Evolutionary conservation across 2,888 invertebrate genomes (phyloP), one percentile per base, ranked within the genome.

Genomic region (Leucophora obtusa): DNA sequence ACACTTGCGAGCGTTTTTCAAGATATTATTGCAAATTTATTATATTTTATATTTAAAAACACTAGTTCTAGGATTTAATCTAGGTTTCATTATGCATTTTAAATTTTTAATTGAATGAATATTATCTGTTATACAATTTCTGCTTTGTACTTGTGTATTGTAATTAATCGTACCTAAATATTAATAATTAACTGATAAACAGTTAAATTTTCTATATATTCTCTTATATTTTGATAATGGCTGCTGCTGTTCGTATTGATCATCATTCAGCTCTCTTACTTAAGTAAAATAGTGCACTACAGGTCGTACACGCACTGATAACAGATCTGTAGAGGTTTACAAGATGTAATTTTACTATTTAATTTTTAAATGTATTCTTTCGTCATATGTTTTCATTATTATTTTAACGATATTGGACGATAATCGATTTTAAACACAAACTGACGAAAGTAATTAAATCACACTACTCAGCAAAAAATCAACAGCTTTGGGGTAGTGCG

Each of bases 251-350:
- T 28, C 7, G 28, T 28, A 38, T 14, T 38, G 43, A 18, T 59
- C 18, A 14, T 2, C 43, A 21, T 43, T 47, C 21, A 53, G 43
- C 54, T 60, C 33, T 53, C 60, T 10, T 33, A 63, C 18, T 51
- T 54, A 35, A 66, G 24, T n/a, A 24, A 14, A 50, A 18, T 33
- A 66, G 47, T 70, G 33, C 58, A 58, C 66, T 66, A 33, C n/a
- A 60, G 80, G 72, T 81, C 76, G 76, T 65, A 65, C 50, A 77
- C 70, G 73, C 81, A 81, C 73, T 73, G 81, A 81, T 81, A 81
- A 81, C 62, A 70, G 53, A 73, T 70, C 60, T 47, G 10, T 65
- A 14, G 65, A 70, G 18, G 17, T 21, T 70, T 70, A 58, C 50
- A 58, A 70, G 18, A 24, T 58, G 58, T 35, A 50, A 21, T 54